These are phyloP conservation scores for Eupithecia abbreviata DNA, from an alignment of 2,888 invertebrate genomes.

Conservation along the genomic window DNA sequence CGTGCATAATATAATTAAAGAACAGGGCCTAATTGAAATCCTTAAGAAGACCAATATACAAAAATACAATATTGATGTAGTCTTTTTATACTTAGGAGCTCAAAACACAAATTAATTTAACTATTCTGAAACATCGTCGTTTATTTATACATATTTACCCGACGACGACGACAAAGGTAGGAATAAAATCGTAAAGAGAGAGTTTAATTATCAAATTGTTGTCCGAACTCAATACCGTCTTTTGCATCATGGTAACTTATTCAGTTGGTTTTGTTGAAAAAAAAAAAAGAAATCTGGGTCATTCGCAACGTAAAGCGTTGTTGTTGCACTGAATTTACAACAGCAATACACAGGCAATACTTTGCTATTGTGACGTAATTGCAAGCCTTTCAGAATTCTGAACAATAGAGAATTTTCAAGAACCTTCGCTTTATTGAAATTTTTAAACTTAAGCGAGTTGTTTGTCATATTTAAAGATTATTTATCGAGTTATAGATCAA, in stretches of 20 bases:
- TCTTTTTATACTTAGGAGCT: not conserved
- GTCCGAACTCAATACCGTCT: not conserved
- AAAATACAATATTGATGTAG: not conserved
- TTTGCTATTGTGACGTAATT: not conserved
- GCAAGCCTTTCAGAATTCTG: not conserved
- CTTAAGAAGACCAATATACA: constrained; percentile 9
- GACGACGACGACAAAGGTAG: not conserved
- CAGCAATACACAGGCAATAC: not conserved
- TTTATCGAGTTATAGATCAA: not conserved
- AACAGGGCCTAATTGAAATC: not conserved
- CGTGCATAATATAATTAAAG: no score
- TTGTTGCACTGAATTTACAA: not conserved
- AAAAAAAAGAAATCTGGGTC: not conserved
- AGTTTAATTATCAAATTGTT: not conserved
- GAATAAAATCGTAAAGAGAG: not conserved
- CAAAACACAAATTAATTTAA: not conserved
- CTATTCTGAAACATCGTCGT: no score
- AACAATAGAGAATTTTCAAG: not conserved
- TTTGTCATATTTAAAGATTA: not conserved
- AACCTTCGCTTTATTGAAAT: not conserved
- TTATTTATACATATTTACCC: no score
- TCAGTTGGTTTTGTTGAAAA: not conserved
- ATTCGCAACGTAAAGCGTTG: not conserved
- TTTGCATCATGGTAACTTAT: not conserved
- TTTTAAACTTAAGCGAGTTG: not conserved